These are phyloP conservation scores for Stenurella melanura DNA, from an alignment of 2,888 invertebrate species.

Conservation along the genomic window DNA sequence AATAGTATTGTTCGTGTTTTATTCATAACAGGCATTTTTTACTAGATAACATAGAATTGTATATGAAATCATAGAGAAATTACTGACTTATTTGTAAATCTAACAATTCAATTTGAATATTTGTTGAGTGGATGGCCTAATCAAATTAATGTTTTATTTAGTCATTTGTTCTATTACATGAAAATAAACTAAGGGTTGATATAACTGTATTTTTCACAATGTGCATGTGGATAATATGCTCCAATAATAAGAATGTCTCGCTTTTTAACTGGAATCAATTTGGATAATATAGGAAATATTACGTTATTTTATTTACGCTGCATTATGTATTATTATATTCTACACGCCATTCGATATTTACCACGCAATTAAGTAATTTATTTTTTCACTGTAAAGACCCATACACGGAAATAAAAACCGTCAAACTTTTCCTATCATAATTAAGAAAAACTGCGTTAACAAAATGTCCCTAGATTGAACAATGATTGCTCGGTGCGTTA, in stretches of 20 bases:
- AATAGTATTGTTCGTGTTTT: no score
- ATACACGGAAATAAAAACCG: conserved; percentile 3
- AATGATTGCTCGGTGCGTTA: conserved; percentile 24
- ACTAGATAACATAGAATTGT: no score
- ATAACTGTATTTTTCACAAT: background rate
- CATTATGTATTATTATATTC: conserved; percentile 21
- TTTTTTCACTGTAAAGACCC: background rate
- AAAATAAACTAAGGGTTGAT: background rate
- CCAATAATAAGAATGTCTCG: background rate
- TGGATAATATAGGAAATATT: background rate
- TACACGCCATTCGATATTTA: conserved; percentile 30
- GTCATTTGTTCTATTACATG: background rate
- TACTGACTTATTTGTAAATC: no score
- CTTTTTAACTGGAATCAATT: conserved; percentile 7
- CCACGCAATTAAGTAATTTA: conserved; percentile 38
- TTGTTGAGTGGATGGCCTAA: background rate
- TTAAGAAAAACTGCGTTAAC: background rate
- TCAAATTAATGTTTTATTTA: background rate
- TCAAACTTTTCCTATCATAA: conserved; percentile 11
- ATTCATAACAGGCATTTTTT: no score
- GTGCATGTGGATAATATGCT: background rate
- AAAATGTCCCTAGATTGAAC: conserved; percentile 30
- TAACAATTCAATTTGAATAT: background rate
- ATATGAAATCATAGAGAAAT: no score
- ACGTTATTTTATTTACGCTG: background rate